A percentile compares a stretch with the other conserved stretches of the same genome.
phyloP scores from a whole-genome alignment of 2,797 vertebrate genomes.

The Myotis findleyi region DNA sequence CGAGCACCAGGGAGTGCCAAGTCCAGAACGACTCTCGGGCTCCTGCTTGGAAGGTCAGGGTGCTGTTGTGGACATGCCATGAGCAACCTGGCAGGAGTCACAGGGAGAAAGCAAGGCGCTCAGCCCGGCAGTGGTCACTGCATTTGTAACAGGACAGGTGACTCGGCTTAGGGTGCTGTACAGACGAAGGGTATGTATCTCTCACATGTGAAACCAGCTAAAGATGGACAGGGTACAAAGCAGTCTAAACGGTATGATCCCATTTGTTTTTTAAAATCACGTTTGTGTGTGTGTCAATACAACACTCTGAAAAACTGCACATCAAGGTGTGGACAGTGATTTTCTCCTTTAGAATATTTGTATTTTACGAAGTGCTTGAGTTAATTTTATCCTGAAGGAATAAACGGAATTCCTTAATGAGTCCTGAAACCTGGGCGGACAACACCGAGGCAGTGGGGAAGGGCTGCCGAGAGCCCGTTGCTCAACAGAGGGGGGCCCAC shows the following conservation, averaged over 20 bases:
- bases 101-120: not conserved
- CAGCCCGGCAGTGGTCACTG: not conserved
- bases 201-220: not conserved
- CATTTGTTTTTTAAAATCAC: not conserved
- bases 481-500: not conserved
- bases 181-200: not conserved
- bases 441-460: not conserved
- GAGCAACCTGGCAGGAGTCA: not conserved
- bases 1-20: no score
- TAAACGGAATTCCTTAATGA: not conserved
- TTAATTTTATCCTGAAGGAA: not conserved
- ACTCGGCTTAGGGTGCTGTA: not conserved
- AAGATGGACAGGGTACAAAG: not conserved
- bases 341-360: not conserved
- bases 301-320: not conserved
- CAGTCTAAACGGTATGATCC: not conserved
- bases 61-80: accelerated
- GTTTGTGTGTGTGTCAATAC: not conserved
- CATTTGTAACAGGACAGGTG: not conserved
- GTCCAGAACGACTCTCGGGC: accelerated
- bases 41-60: not conserved
- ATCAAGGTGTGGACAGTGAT: not conserved
- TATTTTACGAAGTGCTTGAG: not conserved
- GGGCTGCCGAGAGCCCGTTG: not conserved
- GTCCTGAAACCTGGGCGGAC: not conserved